Evolutionary conservation across 2,888 invertebrate genomes (phyloP).

Genomic region (Chorisops tibialis): DNA sequence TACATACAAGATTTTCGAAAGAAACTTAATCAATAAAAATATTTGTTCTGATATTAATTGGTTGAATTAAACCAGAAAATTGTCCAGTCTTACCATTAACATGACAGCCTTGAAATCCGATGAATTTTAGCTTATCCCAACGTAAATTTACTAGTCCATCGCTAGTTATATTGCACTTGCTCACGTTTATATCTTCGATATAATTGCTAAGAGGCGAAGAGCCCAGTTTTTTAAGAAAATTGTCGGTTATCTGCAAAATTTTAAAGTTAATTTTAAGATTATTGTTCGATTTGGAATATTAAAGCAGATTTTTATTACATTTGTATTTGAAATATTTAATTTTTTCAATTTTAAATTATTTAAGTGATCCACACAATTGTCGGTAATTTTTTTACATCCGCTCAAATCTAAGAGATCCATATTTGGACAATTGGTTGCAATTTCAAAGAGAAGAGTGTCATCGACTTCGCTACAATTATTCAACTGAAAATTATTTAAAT

Average conservation of each 20-base stretch:
- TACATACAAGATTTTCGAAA: not conserved
- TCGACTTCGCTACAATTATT: constrained; percentile 44
- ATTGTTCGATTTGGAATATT: not conserved
- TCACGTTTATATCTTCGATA: constrained; percentile 32
- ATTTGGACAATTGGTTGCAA: constrained; percentile 44
- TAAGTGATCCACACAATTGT: constrained; percentile 41
- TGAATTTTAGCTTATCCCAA: constrained; percentile 27
- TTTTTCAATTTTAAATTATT: constrained; percentile 41
- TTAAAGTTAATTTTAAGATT: not conserved
- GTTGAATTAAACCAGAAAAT: constrained; percentile 7
- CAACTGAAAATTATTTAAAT: constrained; percentile 41
- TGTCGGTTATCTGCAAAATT: constrained; percentile 32
- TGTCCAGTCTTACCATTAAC: constrained; percentile 27
- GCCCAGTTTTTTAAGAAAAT: constrained; percentile 27
- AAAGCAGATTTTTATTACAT: constrained; percentile 39
- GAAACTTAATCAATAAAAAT: constrained; percentile 2
- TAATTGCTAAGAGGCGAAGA: constrained; percentile 28
- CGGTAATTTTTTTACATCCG: constrained; percentile 44
- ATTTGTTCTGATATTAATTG: constrained; percentile 8
- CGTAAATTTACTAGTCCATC: constrained; percentile 20
- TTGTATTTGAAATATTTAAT: constrained; percentile 46
- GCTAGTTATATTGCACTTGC: constrained; percentile 27
- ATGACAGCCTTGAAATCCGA: constrained; percentile 28
- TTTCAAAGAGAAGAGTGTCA: constrained; percentile 47
- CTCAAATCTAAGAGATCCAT: constrained; percentile 43